Percentiles rank a stretch among this genome's conserved stretches.
Evolutionary conservation across 2,797 vertebrate species (phyloP).

Genomic region (Sebastes taczanowskii): DNA sequence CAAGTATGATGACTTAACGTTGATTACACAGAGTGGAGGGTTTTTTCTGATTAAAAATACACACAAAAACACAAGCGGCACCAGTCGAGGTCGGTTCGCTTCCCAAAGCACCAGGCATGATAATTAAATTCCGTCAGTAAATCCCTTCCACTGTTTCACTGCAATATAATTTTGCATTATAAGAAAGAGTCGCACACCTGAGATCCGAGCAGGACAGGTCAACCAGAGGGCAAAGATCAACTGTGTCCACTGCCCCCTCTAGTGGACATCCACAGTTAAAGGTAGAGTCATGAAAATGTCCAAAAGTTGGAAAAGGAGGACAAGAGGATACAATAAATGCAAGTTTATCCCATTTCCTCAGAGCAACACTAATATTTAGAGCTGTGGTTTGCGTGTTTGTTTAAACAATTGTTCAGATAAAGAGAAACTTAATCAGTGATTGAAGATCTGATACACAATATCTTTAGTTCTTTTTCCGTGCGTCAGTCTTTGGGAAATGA

Average conservation of each 20-base stretch:
- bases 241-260: slow-evolving; percentile 57
- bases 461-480: slow-evolving; percentile 27
- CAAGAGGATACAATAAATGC: background rate
- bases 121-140: background rate
- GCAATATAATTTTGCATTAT: background rate
- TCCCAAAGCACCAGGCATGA: background rate
- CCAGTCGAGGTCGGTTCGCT: background rate
- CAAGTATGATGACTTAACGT: slow-evolving; percentile 1
- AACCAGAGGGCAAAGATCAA: slow-evolving; percentile 52
- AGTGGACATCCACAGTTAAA: slow-evolving; percentile 42
- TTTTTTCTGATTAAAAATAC: slow-evolving; percentile 3
- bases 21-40: background rate
- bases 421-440: slow-evolving; percentile 32
- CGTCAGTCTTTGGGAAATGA: slow-evolving; percentile 42
- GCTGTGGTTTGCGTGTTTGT: slow-evolving; percentile 21
- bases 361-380: slow-evolving; percentile 15
- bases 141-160: background rate
- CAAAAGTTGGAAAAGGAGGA: background rate
- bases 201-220: background rate
- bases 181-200: background rate
- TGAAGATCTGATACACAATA: slow-evolving; percentile 36
- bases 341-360: background rate
- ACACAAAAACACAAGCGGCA: background rate
- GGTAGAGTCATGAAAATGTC: background rate
- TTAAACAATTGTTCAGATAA: slow-evolving; percentile 26